Percentiles rank a stretch among this genome's conserved stretches.
Evolutionary conservation across 2,797 vertebrate genomes (phyloP).

Genomic region (Sebastolobus alascanus): DNA sequence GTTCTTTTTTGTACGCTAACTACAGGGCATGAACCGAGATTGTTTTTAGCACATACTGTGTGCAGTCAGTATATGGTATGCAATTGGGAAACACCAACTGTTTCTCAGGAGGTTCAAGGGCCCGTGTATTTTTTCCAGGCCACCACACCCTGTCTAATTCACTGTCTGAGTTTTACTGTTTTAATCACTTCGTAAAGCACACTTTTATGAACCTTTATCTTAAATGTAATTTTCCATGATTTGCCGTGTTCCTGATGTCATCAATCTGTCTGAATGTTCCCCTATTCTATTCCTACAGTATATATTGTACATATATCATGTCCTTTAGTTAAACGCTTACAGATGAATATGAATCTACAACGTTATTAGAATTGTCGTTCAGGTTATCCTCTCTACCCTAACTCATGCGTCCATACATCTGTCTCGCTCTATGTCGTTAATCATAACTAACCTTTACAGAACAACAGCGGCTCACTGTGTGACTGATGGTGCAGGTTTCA

Average conservation of each 20-base stretch:
- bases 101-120: constrained; percentile 2
- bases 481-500: constrained; percentile 5
- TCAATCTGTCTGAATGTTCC: not conserved
- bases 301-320: not conserved
- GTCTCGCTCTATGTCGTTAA: not conserved
- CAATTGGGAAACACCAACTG: not conserved
- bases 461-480: not conserved
- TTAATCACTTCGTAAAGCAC: constrained; percentile 3
- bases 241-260: not conserved
- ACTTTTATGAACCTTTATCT: not conserved
- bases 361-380: not conserved
- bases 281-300: not conserved
- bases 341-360: not conserved
- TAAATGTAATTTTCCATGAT: not conserved
- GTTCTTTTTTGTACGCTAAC: not conserved
- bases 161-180: constrained; percentile 9
- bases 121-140: not conserved
- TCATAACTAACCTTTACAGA: constrained; percentile 13
- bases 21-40: not conserved
- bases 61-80: not conserved
- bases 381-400: not conserved
- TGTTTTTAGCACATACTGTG: not conserved
- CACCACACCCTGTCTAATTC: constrained; percentile 17
- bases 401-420: not conserved
- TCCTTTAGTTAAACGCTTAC: not conserved